Conservation (phyloP, 2,888 invertebrate genomes). For the Matsumyia berberina region DNA sequence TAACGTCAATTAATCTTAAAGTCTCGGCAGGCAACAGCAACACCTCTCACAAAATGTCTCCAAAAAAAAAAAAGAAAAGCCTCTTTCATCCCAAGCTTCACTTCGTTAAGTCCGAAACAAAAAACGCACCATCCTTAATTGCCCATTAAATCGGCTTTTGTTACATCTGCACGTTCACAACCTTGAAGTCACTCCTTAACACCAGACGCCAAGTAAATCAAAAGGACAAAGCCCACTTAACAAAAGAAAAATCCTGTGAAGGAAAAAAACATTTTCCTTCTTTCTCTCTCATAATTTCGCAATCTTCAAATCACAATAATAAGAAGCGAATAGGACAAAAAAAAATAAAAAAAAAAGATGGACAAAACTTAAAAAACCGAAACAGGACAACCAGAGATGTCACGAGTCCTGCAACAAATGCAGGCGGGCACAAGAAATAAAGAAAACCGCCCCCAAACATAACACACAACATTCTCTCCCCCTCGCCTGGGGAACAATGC, state of each 20-base stretch:
- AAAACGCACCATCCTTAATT: slow-evolving; percentile 35
- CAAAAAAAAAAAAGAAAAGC: not conserved
- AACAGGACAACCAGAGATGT: slow-evolving; percentile 60
- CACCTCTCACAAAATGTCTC: too few relatives aligned
- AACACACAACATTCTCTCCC: slow-evolving; percentile 42
- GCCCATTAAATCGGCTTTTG: slow-evolving; percentile 42
- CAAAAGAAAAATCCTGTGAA: not conserved
- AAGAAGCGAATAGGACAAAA: slow-evolving; percentile 19
- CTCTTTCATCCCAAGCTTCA: slow-evolving; percentile 10
- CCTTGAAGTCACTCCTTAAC: slow-evolving; percentile 44
- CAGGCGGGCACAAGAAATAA: slow-evolving; percentile 17
- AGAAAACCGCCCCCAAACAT: not conserved
- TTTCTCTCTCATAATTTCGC: slow-evolving; percentile 67
- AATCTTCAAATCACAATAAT: slow-evolving; percentile 54
- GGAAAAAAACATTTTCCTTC: slow-evolving; percentile 40
- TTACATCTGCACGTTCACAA: slow-evolving; percentile 43
- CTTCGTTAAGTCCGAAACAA: slow-evolving; percentile 14
- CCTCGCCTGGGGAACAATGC: slow-evolving; percentile 65
- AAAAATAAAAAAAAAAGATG: not conserved
- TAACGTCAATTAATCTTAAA: too few relatives aligned
- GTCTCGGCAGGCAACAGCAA: too few relatives aligned
- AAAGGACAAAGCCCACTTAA: slow-evolving; percentile 22
- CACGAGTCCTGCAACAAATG: slow-evolving; percentile 71
- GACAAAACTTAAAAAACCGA: slow-evolving; percentile 21
- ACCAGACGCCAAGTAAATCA: slow-evolving; percentile 26